Conservation (phyloP, 1,140 invertebrate species). For the Drosophila pruinosa region DNA sequence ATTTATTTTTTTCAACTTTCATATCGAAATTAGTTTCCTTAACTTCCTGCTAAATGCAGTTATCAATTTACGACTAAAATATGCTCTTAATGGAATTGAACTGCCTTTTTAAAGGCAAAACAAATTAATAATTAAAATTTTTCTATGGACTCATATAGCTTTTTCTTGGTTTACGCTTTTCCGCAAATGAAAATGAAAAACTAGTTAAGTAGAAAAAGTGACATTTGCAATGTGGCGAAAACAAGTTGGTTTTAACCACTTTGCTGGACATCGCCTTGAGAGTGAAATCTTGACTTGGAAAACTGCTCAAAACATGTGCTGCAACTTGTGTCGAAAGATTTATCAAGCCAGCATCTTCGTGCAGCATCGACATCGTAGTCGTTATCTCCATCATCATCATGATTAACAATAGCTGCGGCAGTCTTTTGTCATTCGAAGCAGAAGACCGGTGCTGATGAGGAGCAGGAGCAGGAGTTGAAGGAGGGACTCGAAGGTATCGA, state of each 20-base stretch:
- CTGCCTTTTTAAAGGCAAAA: neutral
- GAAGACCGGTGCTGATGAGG: neutral
- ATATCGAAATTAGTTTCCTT: constrained; percentile 11
- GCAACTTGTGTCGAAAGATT: constrained; percentile 51
- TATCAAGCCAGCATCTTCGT: constrained; percentile 32
- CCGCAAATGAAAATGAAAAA: constrained; percentile 70
- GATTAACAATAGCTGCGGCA: constrained; percentile 50
- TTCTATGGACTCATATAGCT: neutral
- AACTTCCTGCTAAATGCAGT: constrained; percentile 39
- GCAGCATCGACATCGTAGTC: constrained; percentile 14
- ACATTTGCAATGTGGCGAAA: constrained; percentile 53
- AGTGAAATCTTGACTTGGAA: constrained; percentile 68
- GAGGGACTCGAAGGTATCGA: constrained; percentile 4
- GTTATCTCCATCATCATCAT: constrained; percentile 44
- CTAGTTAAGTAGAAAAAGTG: constrained; percentile 57
- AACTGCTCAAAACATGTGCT: constrained; percentile 70
- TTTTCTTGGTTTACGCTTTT: constrained; percentile 43
- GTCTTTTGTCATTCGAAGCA: constrained; percentile 71
- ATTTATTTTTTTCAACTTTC: constrained; percentile 19
- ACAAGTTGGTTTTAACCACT: constrained; percentile 40
- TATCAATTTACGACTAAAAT: constrained; percentile 6
- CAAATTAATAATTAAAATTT: constrained; percentile 10
- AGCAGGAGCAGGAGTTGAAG: neutral
- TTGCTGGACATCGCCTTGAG: constrained; percentile 46
- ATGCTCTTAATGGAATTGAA: constrained; percentile 27